Base-by-base conservation (phyloP, 1,140 invertebrate genomes). In the Chelonus insularis region DNA sequence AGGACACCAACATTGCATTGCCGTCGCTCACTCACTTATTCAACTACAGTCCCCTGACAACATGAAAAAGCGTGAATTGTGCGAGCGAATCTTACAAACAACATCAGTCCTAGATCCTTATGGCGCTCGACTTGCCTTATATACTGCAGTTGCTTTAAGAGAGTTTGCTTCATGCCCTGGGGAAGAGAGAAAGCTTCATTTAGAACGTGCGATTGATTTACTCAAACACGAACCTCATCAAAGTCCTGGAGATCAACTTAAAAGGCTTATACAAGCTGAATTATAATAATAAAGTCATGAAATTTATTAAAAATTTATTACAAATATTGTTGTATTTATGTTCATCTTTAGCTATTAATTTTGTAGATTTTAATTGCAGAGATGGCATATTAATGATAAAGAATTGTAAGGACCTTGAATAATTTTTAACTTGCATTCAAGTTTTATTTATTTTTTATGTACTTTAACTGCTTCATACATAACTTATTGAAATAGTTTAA, bases 1-100 rank as follows among this genome's bases (percentile, higher is more conserved):
- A 0, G 88, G 91, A 71, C 91, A 94, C 76, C 93, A 92, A 73
- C 90, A 91, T 68, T 85, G 90, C 62, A 91, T 90, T 67, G 86
- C 87, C 2, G 83, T 93, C 9, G 89, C 90, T 67, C 92, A 94
- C 76, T 90, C 90, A 0, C 75, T 94, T 32, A 82, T 93, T 14
- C 91, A 94, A 70, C 70, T 94, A 3, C 71, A 85, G 8, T 65
- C 86, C 1, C 77, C 82, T 0, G 79, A 84, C 21, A 85, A 88
- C 59, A 81, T 84, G 41, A 72, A 88, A 25, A 84, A 87, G 20
- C 71, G 84, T 2, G 84, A 85, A 36, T 84, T 91, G 70, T 92
- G 90, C 62, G 81, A 85, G 51, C 86, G 90, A 50, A 76, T 93
- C 0, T 78, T 91, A 52, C 74, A 81, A 4, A 84, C 88, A 1